phyloP scores from a whole-genome alignment of 2,888 invertebrate species.

The Pantelozetes paolii region DNA sequence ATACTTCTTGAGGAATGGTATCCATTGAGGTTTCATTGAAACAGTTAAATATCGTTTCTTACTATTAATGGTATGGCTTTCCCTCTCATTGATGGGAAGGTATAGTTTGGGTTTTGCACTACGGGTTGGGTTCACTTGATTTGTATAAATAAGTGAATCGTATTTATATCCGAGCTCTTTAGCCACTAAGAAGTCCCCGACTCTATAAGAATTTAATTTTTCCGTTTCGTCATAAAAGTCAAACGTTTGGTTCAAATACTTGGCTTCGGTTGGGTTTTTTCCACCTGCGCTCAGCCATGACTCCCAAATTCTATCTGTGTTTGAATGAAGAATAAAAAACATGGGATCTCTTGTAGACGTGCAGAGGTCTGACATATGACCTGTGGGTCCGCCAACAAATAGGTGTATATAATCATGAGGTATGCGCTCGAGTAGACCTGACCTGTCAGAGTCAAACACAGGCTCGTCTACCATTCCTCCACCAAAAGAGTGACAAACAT shows the following conservation, averaged over 20 bases:
- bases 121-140: neutral
- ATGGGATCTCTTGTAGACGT: neutral
- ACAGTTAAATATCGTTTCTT: neutral
- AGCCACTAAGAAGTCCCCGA: neutral
- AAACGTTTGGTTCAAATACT: slow-evolving; percentile 16
- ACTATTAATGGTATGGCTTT: neutral
- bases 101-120: neutral
- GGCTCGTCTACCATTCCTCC: neutral
- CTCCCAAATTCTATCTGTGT: slow-evolving; percentile 10
- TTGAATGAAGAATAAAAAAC: neutral
- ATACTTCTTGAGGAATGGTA: neutral
- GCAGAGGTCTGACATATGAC: neutral
- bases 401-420: neutral
- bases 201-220: neutral
- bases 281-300: neutral
- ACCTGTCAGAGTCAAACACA: neutral
- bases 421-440: neutral
- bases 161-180: neutral
- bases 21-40: neutral
- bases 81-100: neutral
- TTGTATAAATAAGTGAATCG: neutral
- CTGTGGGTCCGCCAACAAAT: neutral
- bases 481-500: neutral
- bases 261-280: neutral
- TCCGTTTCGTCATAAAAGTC: neutral